Evolutionary conservation across 2,888 invertebrate genomes (phyloP).

Genomic region (Stenodema calcarata): DNA sequence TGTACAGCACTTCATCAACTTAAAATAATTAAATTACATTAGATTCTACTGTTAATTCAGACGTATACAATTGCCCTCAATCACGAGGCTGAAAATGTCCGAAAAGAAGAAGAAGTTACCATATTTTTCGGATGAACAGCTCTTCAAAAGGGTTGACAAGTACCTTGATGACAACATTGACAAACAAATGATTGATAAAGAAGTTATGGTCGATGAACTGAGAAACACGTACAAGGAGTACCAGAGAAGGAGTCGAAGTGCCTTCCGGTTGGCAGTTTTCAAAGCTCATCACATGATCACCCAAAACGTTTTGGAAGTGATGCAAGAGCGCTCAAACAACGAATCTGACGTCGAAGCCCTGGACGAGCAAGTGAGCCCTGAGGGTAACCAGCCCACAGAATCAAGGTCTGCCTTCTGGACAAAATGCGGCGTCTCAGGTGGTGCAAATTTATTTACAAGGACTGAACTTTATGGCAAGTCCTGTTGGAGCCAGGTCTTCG

Average conservation of each 20-base stretch:
- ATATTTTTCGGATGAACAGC: constrained; percentile 40
- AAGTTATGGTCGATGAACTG: constrained; percentile 81
- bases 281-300: too few relatives aligned
- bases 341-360: constrained; percentile 25
- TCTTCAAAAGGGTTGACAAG: constrained; percentile 57
- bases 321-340: not conserved
- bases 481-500: not conserved
- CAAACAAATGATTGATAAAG: constrained; percentile 81
- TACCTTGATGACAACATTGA: constrained; percentile 82
- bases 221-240: constrained; percentile 80
- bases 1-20: too few relatives aligned
- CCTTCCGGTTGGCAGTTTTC: constrained; percentile 82
- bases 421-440: not conserved
- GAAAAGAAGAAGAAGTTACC: constrained; percentile 41
- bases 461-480: constrained; percentile 18
- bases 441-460: constrained; percentile 20
- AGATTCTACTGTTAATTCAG: too few relatives aligned
- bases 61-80: too few relatives aligned
- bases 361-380: not conserved
- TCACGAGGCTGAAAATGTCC: constrained; percentile 13
- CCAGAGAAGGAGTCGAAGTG: constrained; percentile 76
- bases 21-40: too few relatives aligned
- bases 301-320: constrained; percentile 29
- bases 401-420: not conserved
- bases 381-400: not conserved